Percentiles rank a stretch among this genome's conserved stretches.
Conservation (phyloP, 2,113 vertebrate genomes). For the Megaceryle torquata region DNA sequence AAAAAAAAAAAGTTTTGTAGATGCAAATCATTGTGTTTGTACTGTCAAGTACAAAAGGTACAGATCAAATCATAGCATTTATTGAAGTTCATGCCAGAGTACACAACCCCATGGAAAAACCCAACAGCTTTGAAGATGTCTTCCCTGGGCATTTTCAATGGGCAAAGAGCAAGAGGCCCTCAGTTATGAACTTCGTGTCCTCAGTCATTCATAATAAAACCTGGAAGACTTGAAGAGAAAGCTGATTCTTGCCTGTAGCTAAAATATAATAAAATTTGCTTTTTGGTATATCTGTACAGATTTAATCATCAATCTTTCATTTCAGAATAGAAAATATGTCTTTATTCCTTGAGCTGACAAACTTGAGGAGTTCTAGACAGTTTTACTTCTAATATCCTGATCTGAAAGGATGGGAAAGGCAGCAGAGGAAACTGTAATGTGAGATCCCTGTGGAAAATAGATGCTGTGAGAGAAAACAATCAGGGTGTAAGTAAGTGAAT, state of each 20-base stretch:
- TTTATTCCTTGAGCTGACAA: neutral
- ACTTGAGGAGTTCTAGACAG: neutral
- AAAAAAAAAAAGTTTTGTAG: neutral
- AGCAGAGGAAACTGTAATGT: neutral
- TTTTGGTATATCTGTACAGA: neutral
- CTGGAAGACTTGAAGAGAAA: neutral
- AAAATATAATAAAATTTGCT: neutral
- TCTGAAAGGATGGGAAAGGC: neutral
- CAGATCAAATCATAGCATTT: neutral
- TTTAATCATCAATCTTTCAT: neutral
- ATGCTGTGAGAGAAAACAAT: neutral
- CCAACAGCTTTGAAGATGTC: neutral
- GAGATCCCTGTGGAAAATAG: neutral
- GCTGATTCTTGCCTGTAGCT: neutral
- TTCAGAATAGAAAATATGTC: neutral
- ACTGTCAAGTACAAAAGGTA: neutral
- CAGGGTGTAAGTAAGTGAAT: neutral
- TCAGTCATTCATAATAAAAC: neutral
- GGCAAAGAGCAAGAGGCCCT: neutral
- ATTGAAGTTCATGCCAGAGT: neutral
- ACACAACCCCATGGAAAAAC: neutral
- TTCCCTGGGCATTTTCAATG: neutral
- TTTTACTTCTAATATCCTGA: neutral
- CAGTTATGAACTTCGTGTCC: neutral
- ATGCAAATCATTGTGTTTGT: neutral